Evolutionary conservation across 2,113 vertebrate species (phyloP), one percentile per base, ranked within the genome.

Genomic region (Pavo muticus): DNA sequence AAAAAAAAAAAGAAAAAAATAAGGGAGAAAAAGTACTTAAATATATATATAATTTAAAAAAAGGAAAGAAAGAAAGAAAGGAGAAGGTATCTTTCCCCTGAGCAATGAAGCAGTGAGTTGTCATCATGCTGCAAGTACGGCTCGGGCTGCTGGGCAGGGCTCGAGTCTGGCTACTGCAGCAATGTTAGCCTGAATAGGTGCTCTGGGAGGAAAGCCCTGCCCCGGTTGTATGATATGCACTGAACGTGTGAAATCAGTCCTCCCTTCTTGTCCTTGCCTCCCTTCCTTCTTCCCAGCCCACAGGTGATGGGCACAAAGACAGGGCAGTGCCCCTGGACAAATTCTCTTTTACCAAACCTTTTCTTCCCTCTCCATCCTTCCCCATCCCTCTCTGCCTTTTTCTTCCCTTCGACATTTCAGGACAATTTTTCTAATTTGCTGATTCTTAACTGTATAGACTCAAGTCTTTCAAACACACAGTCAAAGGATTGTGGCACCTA

Each of bases 391-490:
- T 67, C 64, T 63, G 42, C 42, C 77, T 95, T 93, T 91, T 81
- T 87, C 89, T 69, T 75, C 30, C 95, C 81, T 85, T 86, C 48
- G 45, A 83, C 69, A 86, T 91, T 96, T 96, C 90, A 86, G 94
- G 97, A 96, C 90, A 63, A 45, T 95, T 96, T 96, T 97, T 97
- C 92, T 97, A 95, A 95, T 91, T 91, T 96, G 85, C 89, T 84
- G 83, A 61, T 95, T 96, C 97, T 94, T 85, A 94, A 94, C 86
- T 93, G 84, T 95, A 95, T 47, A 85, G 78, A 96, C 93, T 97
- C 94, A 81, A 96, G 88, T 87, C 93, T 97, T 97, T 95, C 0
- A 60, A 88, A 95, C 81, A 94, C 94, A 90, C 91, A 84, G 94
- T 96, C 95, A 76, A 95, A 97, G 93, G 93, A 73, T 73, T 87